Percentiles rank a stretch among this genome's conserved stretches.
Conservation (phyloP, 1,140 invertebrate genomes). For the Formica exsecta region DNA sequence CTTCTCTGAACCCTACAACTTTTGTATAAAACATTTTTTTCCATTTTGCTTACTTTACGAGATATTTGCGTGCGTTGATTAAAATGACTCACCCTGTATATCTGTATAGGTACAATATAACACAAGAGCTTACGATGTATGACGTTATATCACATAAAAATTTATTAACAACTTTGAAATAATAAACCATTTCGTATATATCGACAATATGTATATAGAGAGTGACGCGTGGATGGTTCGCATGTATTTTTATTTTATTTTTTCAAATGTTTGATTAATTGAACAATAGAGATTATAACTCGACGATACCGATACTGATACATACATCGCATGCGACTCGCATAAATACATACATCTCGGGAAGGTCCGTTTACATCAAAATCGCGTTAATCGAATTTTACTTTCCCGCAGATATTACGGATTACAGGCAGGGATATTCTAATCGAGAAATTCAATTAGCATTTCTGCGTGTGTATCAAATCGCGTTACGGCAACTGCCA, state of each 20-base stretch:
- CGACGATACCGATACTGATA: conserved; percentile 4
- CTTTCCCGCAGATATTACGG: conserved; percentile 52
- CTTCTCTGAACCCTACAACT: too few species aligned
- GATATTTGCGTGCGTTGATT: too few species aligned
- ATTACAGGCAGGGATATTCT: conserved; percentile 50
- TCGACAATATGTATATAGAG: not conserved
- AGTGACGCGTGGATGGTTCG: too few species aligned
- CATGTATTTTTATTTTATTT: not conserved
- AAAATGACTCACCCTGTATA: too few species aligned
- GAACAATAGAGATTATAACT: conserved; percentile 11
- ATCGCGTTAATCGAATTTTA: conserved; percentile 54
- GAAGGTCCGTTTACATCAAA: conserved; percentile 32
- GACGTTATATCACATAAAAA: not conserved
- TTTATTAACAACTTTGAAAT: not conserved
- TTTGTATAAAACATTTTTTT: too few species aligned
- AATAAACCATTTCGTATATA: not conserved
- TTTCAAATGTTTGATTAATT: conserved; percentile 29
- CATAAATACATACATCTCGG: conserved; percentile 20
- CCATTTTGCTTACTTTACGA: too few species aligned
- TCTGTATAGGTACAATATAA: not conserved
- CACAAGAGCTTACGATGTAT: not conserved
- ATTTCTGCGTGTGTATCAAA: conserved; percentile 58
- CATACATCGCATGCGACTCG: not conserved
- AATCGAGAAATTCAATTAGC: conserved; percentile 64
- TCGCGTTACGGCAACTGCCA: conserved; percentile 52